Conservation (phyloP, 2,113 vertebrate genomes). For the Takifugu flavidus region DNA sequence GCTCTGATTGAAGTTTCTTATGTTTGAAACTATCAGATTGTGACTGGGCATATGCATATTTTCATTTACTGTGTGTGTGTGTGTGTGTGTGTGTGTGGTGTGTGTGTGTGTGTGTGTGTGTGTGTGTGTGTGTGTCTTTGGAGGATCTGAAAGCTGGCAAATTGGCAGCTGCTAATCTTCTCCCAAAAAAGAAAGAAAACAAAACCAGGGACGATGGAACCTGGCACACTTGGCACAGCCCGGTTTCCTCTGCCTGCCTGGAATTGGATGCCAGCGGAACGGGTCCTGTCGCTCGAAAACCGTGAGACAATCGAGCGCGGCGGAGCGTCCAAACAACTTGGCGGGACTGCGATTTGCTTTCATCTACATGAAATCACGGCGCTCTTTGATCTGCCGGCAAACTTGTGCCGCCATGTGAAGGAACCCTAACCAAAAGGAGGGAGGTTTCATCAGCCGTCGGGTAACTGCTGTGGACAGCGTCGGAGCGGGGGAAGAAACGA, state of each 20-base stretch:
- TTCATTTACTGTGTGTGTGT: background rate
- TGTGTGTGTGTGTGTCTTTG: conserved; percentile 3
- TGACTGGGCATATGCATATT: conserved; percentile 8
- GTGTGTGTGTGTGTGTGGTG: conserved; percentile 13
- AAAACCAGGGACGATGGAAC: conserved; percentile 28
- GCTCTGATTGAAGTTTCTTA: conserved; percentile 47
- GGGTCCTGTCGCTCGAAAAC: conserved; percentile 44
- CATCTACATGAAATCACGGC: conserved; percentile 58
- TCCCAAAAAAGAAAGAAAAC: conserved; percentile 9
- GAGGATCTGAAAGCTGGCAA: conserved; percentile 38
- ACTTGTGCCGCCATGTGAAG: conserved; percentile 21
- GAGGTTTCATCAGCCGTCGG: conserved; percentile 36
- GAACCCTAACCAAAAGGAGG: conserved; percentile 36
- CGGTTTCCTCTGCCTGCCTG: conserved; percentile 49
- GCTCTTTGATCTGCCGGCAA: conserved; percentile 52
- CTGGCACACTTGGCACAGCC: conserved; percentile 43
- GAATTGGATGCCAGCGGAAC: conserved; percentile 53
- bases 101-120: conserved; percentile 8
- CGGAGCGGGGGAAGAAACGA: background rate
- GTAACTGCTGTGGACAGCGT: conserved; percentile 42
- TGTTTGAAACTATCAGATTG: conserved; percentile 1
- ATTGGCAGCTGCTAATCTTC: conserved; percentile 56
- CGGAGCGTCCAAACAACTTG: conserved; percentile 52
- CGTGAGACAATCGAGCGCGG: conserved; percentile 52
- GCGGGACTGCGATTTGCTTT: conserved; percentile 53